Base-by-base conservation (phyloP, 2,797 vertebrate species). In the Echeneis naucrates region DNA sequence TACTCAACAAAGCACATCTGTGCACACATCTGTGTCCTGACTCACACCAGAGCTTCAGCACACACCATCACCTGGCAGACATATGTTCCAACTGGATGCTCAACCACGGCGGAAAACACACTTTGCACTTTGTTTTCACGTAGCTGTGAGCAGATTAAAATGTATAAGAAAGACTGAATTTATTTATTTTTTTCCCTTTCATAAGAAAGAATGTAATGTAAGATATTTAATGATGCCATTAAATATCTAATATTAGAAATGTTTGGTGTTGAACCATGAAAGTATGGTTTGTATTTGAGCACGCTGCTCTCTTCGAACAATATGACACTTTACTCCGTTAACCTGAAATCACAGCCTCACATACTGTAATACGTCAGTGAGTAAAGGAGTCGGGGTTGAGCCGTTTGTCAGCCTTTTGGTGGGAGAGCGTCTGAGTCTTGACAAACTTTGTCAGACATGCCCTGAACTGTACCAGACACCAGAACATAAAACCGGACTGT, bases 1-100 rank as follows among this genome's bases (percentile, higher is more conserved):
- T 32, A 38, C 53, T 62, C 53, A 44, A 37, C 37, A 33, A 37
- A 61, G 19, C 75, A 80, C 73, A 82, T 81, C 78, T 83, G 78
- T 64, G 21, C 4, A 1, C 71, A 83, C 80, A 83, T 85, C 68
- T 81, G 84, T 32, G 62, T 68, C 55, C 80, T 63, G 68, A 76
- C 56, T 83, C 59, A 67, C 65, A 75, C 27, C 70, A 50, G 21
- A 37, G 63, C 68, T 42, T 72, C 58, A 48, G 68, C 37, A 54
- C 73, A 77, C 75, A 62, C 17, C 78, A 30, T 86, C 80, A 73
- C 71, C 84, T 80, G 80, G 69, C 32, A 42, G 26, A 84, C 72
- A 85, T 65, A 84, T 68, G 83, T 65, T 78, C 73, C 75, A 17
- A 52, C 57, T 30, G 6, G 19, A 64, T 12, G 50, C 51, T 50